Conservation (phyloP, 2,888 invertebrate species). For the Ochropleura plecta region DNA sequence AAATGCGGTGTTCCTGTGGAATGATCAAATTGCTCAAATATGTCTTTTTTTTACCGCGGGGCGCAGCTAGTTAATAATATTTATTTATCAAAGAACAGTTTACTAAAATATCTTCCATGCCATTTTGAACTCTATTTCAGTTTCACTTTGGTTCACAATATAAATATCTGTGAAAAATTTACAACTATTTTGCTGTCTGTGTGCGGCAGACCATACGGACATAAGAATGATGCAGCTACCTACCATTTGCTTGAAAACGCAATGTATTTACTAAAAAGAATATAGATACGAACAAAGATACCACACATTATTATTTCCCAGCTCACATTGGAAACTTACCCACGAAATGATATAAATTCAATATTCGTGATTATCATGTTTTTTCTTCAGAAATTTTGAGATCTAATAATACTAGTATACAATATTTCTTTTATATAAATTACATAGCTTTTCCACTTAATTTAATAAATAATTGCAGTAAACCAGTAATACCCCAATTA, state of each 20-base stretch:
- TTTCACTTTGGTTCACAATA: background rate
- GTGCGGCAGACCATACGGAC: background rate
- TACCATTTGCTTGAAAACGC: conserved; percentile 13
- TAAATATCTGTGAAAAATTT: background rate
- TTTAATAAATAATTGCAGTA: conserved; percentile 1
- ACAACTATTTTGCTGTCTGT: conserved; percentile 1
- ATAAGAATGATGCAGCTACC: conserved; percentile 1
- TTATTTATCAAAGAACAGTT: background rate
- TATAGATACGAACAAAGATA: background rate
- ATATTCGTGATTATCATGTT: background rate
- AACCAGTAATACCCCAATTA: too few relatives aligned
- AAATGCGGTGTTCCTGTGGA: too few relatives aligned
- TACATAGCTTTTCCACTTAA: conserved; percentile 32
- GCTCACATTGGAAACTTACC: background rate
- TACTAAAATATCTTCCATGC: background rate
- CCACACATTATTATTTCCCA: conserved; percentile 4
- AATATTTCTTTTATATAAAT: conserved; percentile 29
- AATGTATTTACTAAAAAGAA: conserved; percentile 31
- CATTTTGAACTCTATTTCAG: conserved; percentile 4
- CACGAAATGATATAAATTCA: background rate
- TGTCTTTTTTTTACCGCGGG: too few relatives aligned
- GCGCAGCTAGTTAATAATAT: background rate
- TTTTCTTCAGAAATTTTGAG: conserved; percentile 21
- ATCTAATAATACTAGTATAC: conserved; percentile 29
- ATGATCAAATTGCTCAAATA: too few relatives aligned